These are phyloP conservation scores for Sylvia atricapilla DNA, from an alignment of 2,113 vertebrate species.

Conservation along the genomic window DNA sequence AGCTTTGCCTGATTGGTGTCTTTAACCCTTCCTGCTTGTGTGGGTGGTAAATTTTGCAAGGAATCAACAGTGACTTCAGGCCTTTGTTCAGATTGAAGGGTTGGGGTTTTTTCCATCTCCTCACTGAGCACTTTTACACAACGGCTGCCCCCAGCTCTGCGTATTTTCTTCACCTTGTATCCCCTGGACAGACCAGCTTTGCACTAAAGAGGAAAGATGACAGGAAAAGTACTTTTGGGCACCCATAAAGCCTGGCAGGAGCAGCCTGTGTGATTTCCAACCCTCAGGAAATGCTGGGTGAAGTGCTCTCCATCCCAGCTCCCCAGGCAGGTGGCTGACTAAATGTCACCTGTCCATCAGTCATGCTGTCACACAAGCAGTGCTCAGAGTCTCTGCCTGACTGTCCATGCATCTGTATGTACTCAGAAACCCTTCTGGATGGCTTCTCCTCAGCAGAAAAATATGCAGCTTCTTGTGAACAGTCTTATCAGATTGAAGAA, in stretches of 20 bases:
- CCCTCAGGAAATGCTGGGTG: neutral
- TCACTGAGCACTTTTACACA: neutral
- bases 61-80: neutral
- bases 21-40: neutral
- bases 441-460: neutral
- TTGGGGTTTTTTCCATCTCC: neutral
- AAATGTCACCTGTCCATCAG: neutral
- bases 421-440: neutral
- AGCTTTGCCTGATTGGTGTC: neutral
- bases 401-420: neutral
- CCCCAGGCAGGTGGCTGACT: neutral
- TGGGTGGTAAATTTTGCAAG: neutral
- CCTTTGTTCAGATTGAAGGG: neutral
- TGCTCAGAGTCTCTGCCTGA: neutral
- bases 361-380: neutral
- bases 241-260: neutral
- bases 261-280: neutral
- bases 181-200: neutral
- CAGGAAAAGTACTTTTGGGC: neutral
- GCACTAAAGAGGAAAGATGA: neutral
- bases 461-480: neutral
- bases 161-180: neutral
- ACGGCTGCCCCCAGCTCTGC: neutral
- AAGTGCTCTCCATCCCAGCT: neutral
- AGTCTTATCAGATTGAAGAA: neutral